Conservation (phyloP, 2,888 invertebrate species). For the Linhomoeus sp. region DNA sequence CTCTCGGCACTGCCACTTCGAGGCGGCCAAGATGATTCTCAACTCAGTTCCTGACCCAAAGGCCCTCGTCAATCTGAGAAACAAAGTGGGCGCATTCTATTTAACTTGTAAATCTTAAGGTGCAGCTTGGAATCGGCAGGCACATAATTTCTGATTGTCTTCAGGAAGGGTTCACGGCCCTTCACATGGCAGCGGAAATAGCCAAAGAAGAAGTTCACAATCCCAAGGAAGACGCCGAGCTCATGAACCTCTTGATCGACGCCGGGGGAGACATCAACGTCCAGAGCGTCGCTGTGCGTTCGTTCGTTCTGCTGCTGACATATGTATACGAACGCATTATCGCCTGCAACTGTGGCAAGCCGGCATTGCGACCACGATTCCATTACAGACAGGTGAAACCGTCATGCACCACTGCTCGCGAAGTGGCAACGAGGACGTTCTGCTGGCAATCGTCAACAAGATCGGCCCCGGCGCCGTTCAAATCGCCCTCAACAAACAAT, state of each 20-base stretch:
- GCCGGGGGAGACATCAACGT: slow-evolving; percentile 72
- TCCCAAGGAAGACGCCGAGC: slow-evolving; percentile 53
- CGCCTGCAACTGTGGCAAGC: neutral
- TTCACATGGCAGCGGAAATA: slow-evolving; percentile 82
- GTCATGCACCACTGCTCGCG: slow-evolving; percentile 85
- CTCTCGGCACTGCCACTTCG: slow-evolving; percentile 49
- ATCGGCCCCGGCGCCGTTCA: slow-evolving; percentile 75
- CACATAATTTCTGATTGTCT: too few species aligned
- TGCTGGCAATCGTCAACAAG: slow-evolving; percentile 76
- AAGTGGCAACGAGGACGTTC: slow-evolving; percentile 68
- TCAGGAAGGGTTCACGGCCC: slow-evolving; percentile 67
- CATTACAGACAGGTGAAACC: slow-evolving; percentile 54
- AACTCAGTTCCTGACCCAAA: slow-evolving; percentile 41
- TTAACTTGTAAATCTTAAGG: too few species aligned
- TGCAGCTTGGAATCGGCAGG: too few species aligned
- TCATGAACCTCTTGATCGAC: slow-evolving; percentile 67
- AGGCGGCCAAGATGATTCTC: slow-evolving; percentile 65
- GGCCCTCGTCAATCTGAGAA: slow-evolving; percentile 18
- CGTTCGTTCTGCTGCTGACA: too few species aligned
- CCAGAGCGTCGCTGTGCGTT: slow-evolving; percentile 46
- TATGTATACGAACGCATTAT: too few species aligned
- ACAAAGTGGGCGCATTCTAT: slow-evolving; percentile 10
- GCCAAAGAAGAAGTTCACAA: slow-evolving; percentile 55
- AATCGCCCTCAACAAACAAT: slow-evolving; percentile 77
- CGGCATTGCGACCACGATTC: neutral